Evolutionary conservation across 2,113 vertebrate genomes (phyloP).

Genomic region (Erythrocercus mccallii): DNA sequence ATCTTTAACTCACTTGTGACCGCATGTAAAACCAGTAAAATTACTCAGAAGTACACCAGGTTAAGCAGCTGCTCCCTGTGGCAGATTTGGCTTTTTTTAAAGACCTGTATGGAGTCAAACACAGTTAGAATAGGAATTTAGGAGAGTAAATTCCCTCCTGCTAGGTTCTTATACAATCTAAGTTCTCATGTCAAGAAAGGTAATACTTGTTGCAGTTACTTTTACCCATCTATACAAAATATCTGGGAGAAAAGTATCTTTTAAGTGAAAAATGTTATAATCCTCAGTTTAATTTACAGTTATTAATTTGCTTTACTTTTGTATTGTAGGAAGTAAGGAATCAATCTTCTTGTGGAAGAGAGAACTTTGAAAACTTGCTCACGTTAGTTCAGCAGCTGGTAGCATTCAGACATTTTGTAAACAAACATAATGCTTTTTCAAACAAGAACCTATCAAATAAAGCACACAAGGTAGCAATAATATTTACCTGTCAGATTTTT

Average conservation of each 20-base stretch:
- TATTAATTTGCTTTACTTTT: neutral
- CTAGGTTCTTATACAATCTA: neutral
- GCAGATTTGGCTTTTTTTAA: neutral
- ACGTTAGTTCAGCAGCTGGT: neutral
- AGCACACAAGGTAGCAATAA: neutral
- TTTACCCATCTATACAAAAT: neutral
- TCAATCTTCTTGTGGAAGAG: neutral
- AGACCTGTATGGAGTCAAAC: neutral
- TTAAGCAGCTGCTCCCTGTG: neutral
- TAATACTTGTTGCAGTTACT: neutral
- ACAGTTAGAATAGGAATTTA: neutral
- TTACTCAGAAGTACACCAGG: neutral
- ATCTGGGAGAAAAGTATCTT: neutral
- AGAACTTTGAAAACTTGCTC: neutral
- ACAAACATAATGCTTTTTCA: neutral
- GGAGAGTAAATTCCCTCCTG: neutral
- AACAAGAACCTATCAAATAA: neutral
- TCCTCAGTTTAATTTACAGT: neutral
- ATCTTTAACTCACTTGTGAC: neutral
- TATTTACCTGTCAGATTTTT: neutral
- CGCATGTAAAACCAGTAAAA: neutral
- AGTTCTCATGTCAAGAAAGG: neutral
- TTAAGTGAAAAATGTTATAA: neutral
- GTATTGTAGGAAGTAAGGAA: neutral
- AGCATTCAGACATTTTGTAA: neutral